Evolutionary conservation across 2,797 vertebrate species (phyloP).

Genomic region (Cynodonichthys magdalenae): DNA sequence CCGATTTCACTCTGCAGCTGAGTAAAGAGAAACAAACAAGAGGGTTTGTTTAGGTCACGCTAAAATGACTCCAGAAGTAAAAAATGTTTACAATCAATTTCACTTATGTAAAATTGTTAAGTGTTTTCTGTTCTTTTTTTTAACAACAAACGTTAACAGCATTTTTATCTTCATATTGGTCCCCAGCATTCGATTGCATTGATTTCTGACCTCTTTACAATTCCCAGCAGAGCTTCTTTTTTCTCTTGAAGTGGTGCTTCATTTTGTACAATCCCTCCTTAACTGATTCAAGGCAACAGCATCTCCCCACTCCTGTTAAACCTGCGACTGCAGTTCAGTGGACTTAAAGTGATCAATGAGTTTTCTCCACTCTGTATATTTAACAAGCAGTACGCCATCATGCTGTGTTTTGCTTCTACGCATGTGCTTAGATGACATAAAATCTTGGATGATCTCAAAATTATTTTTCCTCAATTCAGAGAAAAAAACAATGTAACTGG

Average conservation of each 20-base stretch:
- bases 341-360: conserved; percentile 33
- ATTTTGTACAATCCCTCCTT: conserved; percentile 18
- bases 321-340: conserved; percentile 20
- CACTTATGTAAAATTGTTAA: conserved; percentile 9
- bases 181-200: neutral
- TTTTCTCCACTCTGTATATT: neutral
- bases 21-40: neutral
- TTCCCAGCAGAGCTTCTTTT: conserved; percentile 10
- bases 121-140: neutral
- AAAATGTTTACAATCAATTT: neutral
- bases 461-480: too few relatives aligned
- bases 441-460: too few relatives aligned
- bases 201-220: conserved; percentile 30
- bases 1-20: conserved; percentile 69
- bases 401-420: neutral
- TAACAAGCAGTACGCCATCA: neutral
- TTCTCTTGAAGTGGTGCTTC: conserved; percentile 10
- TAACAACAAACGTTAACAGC: conserved; percentile 7
- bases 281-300: conserved; percentile 27
- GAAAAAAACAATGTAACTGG: too few relatives aligned
- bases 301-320: conserved; percentile 11
- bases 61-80: neutral
- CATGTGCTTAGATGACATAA: too few relatives aligned
- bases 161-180: conserved; percentile 25
- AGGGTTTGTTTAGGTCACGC: neutral